A percentile compares a stretch with the other conserved stretches of the same genome.
Evolutionary conservation across 2,113 vertebrate genomes (phyloP).

Genomic region (Apteryx owenii): DNA sequence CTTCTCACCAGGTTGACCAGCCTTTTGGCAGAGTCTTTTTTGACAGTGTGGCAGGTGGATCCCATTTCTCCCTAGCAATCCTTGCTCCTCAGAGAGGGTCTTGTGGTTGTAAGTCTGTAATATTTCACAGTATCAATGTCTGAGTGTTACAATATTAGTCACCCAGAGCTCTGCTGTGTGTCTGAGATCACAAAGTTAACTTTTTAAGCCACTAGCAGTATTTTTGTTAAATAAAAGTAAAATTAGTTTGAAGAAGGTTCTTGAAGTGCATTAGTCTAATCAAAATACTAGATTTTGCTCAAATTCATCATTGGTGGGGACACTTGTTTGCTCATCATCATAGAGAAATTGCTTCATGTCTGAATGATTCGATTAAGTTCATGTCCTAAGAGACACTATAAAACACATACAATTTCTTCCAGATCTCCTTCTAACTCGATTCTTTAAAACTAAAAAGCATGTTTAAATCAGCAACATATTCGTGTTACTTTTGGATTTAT

Average conservation of each 20-base stretch:
- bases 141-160: not conserved
- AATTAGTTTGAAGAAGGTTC: not conserved
- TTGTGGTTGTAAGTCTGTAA: too few species aligned
- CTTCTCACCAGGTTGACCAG: too few species aligned
- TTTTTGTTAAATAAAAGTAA: not conserved
- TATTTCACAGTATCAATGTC: not conserved
- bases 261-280: not conserved
- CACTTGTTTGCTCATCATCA: not conserved
- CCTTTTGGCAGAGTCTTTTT: too few species aligned
- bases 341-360: not conserved
- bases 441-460: too few species aligned
- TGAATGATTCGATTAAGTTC: too few species aligned
- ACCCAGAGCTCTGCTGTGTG: not conserved
- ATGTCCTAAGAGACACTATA: not conserved
- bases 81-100: not conserved
- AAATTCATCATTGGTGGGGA: not conserved
- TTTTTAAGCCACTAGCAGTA: not conserved
- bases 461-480: too few species aligned
- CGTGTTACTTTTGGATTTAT: not conserved
- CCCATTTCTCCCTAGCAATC: not conserved
- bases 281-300: not conserved
- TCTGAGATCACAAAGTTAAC: not conserved
- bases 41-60: not conserved
- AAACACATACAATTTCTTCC: too few species aligned
- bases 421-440: too few species aligned